phyloP scores from a whole-genome alignment of 2,797 vertebrate genomes.

The Ataeniobius toweri region DNA sequence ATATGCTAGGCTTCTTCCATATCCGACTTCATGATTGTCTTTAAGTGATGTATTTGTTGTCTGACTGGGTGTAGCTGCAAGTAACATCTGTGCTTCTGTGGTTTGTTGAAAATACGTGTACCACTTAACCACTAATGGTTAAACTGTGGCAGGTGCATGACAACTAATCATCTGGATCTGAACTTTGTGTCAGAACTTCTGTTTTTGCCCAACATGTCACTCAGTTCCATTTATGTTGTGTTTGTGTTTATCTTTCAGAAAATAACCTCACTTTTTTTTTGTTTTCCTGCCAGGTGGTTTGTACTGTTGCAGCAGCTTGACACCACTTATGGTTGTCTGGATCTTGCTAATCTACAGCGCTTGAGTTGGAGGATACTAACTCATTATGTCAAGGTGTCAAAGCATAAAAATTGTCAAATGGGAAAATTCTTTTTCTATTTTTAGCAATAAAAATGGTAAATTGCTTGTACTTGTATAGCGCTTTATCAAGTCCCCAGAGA shows the following conservation, averaged over 20 bases:
- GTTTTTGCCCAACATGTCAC: no score
- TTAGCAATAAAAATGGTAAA: background rate
- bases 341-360: background rate
- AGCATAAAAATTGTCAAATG: background rate
- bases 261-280: background rate
- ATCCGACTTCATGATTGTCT: background rate
- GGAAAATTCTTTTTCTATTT: background rate
- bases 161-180: background rate
- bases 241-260: background rate
- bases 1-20: background rate
- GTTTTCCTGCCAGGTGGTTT: background rate
- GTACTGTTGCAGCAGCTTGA: rapidly evolving
- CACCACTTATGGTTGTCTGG: background rate
- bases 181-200: background rate
- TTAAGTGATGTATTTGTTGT: background rate
- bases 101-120: background rate
- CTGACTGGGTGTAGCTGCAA: background rate
- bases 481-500: no score
- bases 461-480: no score
- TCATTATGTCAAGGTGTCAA: background rate
- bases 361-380: background rate
- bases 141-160: background rate
- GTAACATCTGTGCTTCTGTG: background rate
- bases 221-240: background rate
- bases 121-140: background rate